A percentile compares a stretch with the other conserved stretches of the same genome.
phyloP scores from a whole-genome alignment of 92 coral and sea anemone species.

The Porites cylindrica region DNA sequence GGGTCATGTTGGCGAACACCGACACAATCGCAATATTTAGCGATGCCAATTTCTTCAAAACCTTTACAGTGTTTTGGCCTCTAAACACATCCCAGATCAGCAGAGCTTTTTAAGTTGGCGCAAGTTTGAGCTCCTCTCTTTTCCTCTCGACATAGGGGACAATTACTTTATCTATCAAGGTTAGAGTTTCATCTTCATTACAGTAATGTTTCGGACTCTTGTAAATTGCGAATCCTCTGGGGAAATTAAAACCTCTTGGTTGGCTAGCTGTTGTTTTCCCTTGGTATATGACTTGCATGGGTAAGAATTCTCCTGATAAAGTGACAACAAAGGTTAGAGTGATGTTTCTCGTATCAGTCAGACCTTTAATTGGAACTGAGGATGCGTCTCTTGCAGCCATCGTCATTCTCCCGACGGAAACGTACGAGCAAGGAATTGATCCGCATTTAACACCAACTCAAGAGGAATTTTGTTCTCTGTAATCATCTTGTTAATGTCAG shows the following conservation, averaged over 20 bases:
- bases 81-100: conserved; percentile 70
- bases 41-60: conserved; percentile 54
- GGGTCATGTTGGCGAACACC: conserved; percentile 70
- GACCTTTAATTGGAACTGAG: conserved; percentile 57
- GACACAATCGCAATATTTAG: conserved; percentile 53
- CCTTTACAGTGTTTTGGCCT: conserved; percentile 65
- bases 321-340: conserved; percentile 60
- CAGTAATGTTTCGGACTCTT: conserved; percentile 65
- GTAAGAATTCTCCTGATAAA: conserved; percentile 54
- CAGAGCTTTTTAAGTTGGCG: conserved; percentile 54
- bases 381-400: conserved; percentile 62
- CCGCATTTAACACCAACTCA: conserved; percentile 62
- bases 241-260: conserved; percentile 69
- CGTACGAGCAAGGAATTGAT: conserved; percentile 68
- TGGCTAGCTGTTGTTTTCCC: conserved; percentile 64
- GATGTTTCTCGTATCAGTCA: conserved; percentile 58
- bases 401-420: conserved; percentile 70
- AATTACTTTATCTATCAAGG: conserved; percentile 59
- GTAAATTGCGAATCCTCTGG: conserved; percentile 50
- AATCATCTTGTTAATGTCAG: conserved; percentile 51
- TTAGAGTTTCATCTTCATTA: conserved; percentile 56
- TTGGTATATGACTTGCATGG: conserved; percentile 68
- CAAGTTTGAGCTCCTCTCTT: conserved; percentile 57
- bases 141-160: conserved; percentile 44
- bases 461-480: conserved; percentile 59